These are phyloP conservation scores for Phaonia tiefii DNA, from an alignment of 2,888 invertebrate genomes.

Conservation along the genomic window DNA sequence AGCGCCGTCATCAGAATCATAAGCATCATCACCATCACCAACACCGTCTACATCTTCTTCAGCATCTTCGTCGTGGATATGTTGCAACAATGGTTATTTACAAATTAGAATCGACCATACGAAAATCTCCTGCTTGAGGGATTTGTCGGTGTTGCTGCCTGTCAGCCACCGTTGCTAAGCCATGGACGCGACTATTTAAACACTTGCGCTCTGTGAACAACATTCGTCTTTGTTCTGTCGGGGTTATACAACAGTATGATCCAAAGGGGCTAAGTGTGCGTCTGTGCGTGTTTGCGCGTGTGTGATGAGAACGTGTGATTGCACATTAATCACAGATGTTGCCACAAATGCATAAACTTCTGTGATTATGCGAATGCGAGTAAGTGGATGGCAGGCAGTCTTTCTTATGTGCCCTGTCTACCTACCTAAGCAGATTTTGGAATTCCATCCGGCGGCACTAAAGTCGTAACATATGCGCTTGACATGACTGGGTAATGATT, in stretches of 20 bases:
- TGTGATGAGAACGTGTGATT: constrained; percentile 67
- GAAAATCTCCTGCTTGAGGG: constrained; percentile 54
- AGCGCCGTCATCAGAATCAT: too few relatives aligned
- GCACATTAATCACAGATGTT: constrained; percentile 69
- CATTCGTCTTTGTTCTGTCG: background rate
- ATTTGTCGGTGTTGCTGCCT: constrained; percentile 50
- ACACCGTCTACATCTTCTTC: too few relatives aligned
- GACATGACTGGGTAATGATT: background rate
- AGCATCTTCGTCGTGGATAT: background rate
- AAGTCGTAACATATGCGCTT: constrained; percentile 25
- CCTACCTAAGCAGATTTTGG: constrained; percentile 59
- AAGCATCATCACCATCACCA: too few relatives aligned
- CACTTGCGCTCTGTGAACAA: background rate
- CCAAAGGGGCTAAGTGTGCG: background rate
- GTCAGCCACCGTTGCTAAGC: constrained; percentile 31
- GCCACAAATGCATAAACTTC: constrained; percentile 66
- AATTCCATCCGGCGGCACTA: constrained; percentile 29
- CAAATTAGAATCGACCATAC: constrained; percentile 1
- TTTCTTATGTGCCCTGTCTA: background rate
- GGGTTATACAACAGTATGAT: background rate
- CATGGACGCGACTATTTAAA: constrained; percentile 30
- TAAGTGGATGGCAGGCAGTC: background rate
- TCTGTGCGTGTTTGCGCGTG: background rate
- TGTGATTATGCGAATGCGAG: constrained; percentile 50
- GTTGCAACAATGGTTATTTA: constrained; percentile 4